Evolutionary conservation across 2,888 invertebrate genomes (phyloP).

Genomic region (Ectemnius cavifrons): DNA sequence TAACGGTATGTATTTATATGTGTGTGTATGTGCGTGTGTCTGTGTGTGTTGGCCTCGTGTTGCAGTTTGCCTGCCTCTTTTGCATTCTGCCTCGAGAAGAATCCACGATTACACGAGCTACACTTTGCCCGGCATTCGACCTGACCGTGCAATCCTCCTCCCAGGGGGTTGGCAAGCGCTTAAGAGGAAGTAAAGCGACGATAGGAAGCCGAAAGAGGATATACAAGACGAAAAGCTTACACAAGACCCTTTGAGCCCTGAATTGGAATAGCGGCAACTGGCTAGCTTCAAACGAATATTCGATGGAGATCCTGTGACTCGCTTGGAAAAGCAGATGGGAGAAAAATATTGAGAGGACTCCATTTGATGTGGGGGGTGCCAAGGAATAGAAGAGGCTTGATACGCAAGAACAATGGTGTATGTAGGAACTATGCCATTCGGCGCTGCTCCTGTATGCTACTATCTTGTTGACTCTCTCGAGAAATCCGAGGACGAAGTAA

Average conservation of each 20-base stretch:
- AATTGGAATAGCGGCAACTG: constrained; percentile 56
- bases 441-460: constrained; percentile 20
- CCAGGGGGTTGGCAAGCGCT: constrained; percentile 30
- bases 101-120: neutral
- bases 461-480: constrained; percentile 16
- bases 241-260: constrained; percentile 42
- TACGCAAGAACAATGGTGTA: constrained; percentile 32
- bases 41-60: neutral
- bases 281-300: constrained; percentile 59
- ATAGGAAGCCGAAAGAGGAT: constrained; percentile 19
- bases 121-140: neutral
- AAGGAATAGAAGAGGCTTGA: constrained; percentile 9
- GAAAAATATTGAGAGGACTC: constrained; percentile 46
- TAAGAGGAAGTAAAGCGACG: constrained; percentile 32
- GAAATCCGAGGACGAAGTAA: constrained; percentile 13
- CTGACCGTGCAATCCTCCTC: neutral
- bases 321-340: constrained; percentile 37
- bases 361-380: constrained; percentile 29
- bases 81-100: neutral
- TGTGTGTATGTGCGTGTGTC: too few species aligned
- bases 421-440: constrained; percentile 22
- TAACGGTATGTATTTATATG: too few species aligned
- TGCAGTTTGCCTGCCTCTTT: neutral
- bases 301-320: constrained; percentile 45
- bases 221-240: constrained; percentile 1